Evolutionary conservation across 2,888 invertebrate genomes (phyloP).

Genomic region (Patella caerulea): DNA sequence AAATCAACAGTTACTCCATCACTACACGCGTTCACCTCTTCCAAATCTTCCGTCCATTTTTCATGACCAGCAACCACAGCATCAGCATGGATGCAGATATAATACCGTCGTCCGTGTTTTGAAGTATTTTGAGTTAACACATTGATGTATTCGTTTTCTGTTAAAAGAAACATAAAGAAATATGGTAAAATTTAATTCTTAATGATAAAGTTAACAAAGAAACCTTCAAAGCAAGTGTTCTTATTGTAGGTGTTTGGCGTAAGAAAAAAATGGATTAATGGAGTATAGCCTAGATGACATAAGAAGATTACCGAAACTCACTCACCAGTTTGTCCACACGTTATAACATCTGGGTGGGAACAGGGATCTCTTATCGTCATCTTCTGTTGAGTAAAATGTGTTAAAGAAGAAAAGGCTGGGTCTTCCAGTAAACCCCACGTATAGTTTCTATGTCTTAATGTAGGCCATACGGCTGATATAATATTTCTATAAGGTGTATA

Average conservation of each 20-base stretch:
- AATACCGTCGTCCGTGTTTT: constrained; percentile 39
- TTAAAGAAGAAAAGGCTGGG: background rate
- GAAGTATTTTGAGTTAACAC: background rate
- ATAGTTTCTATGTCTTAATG: constrained; percentile 27
- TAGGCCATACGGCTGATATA: constrained; percentile 38
- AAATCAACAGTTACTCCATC: constrained; percentile 52
- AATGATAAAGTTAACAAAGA: too few species aligned
- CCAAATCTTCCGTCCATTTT: constrained; percentile 40
- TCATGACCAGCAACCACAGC: constrained; percentile 34
- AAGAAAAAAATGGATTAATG: too few species aligned
- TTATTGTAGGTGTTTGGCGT: too few species aligned
- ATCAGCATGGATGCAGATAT: constrained; percentile 43
- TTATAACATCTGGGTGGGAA: background rate
- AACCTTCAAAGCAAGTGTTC: too few species aligned
- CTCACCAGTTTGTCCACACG: constrained; percentile 23
- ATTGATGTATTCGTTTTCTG: constrained; percentile 1
- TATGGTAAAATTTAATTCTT: background rate
- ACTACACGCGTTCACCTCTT: constrained; percentile 43
- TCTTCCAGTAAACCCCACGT: constrained; percentile 29
- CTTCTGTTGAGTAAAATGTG: background rate
- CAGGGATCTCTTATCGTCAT: constrained; percentile 14
- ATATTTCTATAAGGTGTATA: constrained; percentile 38
- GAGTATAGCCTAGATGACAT: too few species aligned
- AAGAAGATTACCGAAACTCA: too few species aligned
- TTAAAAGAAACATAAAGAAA: background rate